Base-by-base conservation (phyloP, 2,113 vertebrate genomes). In the Takifugu flavidus region DNA sequence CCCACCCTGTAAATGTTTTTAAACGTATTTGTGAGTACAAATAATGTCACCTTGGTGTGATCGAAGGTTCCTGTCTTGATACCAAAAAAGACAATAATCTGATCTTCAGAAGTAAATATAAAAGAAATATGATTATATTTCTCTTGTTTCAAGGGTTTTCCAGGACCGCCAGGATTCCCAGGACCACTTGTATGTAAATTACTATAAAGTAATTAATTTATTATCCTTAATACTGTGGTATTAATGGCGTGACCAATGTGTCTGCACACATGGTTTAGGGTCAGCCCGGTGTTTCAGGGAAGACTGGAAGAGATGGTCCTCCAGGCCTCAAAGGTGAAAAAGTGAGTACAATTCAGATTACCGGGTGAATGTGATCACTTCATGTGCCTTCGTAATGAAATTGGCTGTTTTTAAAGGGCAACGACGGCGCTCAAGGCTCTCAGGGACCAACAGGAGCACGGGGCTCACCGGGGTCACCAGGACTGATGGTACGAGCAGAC, bases 81-180 rank as follows among this genome's bases (percentile, higher is more conserved):
- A 8, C 7, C 34, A 39, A 39, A 39, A 10, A 25, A 25, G 12
- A 2, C 3, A 34, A 27, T 49, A 46, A 11, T 7, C 0, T 20
- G 12, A 7, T 8, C 13, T 15, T 20, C 25, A n/a, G 7, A 60
- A 44, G 12, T 2, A 31, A 46, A 59, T 13, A 7, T 25, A 15
- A 3, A 20, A 20, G 1, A 20, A 20, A 20, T 20, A 20, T 58
- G 4, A 50, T 39, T 28, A 6, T 58, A 0, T 56, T 31, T 2
- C 29, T 65, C 72, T 47, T 47, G 4, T 56, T 13, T 26, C 0
- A 64, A 98, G 96, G 96, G 96, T 63, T 98, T 96, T 80, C 91
- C 92, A 92, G 96, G 96, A 75, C 91, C 91, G 46, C 93, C 95
- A 0, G 96, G 96, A 65, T 98, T 98, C 72, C 95, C 94, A 0